These are phyloP conservation scores for Tarsius wallacei DNA, from an alignment of 2,797 vertebrate species.

Conservation along the genomic window DNA sequence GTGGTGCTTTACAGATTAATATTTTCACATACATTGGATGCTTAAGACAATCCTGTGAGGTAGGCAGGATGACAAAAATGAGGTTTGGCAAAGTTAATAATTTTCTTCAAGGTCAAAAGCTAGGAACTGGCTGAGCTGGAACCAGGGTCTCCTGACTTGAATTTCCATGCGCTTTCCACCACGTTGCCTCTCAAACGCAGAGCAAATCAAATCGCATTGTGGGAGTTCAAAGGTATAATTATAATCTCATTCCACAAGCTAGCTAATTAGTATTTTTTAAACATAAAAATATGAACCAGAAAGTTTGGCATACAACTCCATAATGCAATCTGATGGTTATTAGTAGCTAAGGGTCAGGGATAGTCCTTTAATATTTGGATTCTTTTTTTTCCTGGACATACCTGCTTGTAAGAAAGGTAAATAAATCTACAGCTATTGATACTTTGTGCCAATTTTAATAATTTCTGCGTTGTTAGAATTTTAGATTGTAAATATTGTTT, in stretches of 20 bases:
- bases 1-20: slow-evolving; percentile 20
- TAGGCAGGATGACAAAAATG: slow-evolving; percentile 14
- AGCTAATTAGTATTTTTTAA: slow-evolving; percentile 57
- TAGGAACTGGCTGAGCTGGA: background rate
- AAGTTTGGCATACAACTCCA: slow-evolving; percentile 31
- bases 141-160: slow-evolving; percentile 28
- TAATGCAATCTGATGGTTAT: background rate
- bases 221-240: slow-evolving; percentile 65
- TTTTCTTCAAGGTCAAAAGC: slow-evolving; percentile 61
- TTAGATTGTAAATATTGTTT: slow-evolving; percentile 42
- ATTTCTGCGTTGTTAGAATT: slow-evolving; percentile 70
- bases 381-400: slow-evolving; percentile 1
- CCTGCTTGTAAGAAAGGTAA: background rate
- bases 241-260: slow-evolving; percentile 59
- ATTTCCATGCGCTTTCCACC: slow-evolving; percentile 27
- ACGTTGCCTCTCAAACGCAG: slow-evolving; percentile 21
- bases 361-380: background rate
- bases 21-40: background rate
- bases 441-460: background rate
- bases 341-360: background rate
- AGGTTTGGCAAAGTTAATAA: slow-evolving; percentile 55
- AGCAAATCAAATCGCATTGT: slow-evolving; percentile 49
- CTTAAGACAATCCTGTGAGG: background rate
- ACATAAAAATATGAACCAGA: slow-evolving; percentile 50
- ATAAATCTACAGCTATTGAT: slow-evolving; percentile 8